These are phyloP conservation scores for Oophaga pumilio DNA, from an alignment of 2,113 vertebrate genomes.

Conservation along the genomic window DNA sequence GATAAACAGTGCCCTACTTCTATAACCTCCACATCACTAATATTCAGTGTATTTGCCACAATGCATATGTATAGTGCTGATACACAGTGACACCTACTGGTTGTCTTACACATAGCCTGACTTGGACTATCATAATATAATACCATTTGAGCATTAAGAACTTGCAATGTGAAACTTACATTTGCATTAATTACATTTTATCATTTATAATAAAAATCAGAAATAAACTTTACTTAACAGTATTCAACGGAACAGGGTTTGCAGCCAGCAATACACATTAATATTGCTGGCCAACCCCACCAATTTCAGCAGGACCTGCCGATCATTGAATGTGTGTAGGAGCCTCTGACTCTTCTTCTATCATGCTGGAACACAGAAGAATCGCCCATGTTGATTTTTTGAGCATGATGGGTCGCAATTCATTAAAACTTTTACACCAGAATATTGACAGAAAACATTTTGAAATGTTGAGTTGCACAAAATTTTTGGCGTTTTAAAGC, in stretches of 20 bases:
- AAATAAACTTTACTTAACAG: background rate
- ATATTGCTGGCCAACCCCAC: no score
- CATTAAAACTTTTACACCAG: no score
- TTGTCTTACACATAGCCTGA: background rate
- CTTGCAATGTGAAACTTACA: background rate
- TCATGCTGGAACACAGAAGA: no score
- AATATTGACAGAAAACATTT: no score
- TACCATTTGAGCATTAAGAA: background rate
- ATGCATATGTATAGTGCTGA: constrained; percentile 1
- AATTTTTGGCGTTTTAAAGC: no score
- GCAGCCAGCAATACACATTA: no score
- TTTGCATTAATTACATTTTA: background rate
- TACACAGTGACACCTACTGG: constrained; percentile 34
- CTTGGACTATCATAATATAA: background rate
- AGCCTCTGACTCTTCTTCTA: no score
- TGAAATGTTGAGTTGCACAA: no score
- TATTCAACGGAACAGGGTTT: background rate
- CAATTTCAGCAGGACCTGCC: no score
- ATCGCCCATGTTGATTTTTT: no score
- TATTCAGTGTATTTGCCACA: background rate
- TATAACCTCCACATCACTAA: background rate
- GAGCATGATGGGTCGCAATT: no score
- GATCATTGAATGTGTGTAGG: no score
- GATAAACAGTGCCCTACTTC: background rate
- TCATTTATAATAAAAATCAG: background rate